A percentile compares a stretch with the other conserved stretches of the same genome.
These are phyloP conservation scores for Orchestes rusci DNA, from an alignment of 2,888 invertebrate genomes.

Conservation along the genomic window DNA sequence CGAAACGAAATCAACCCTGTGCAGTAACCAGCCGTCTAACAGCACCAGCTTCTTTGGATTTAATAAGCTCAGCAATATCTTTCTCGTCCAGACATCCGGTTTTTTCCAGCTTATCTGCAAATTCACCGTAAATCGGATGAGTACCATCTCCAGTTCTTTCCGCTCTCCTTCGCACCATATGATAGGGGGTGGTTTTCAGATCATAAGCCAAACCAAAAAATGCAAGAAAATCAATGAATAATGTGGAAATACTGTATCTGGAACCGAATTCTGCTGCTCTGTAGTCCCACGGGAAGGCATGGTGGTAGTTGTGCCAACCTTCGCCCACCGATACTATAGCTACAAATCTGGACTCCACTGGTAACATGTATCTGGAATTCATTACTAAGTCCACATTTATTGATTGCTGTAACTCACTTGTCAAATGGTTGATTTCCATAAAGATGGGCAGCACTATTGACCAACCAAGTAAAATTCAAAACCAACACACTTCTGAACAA, in stretches of 20 bases:
- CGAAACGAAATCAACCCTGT: constrained; percentile 18
- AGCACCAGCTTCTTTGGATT: constrained; percentile 13
- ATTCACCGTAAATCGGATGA: constrained; percentile 14
- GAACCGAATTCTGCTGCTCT: constrained; percentile 24
- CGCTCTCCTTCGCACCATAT: constrained; percentile 41
- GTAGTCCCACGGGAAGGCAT: constrained; percentile 61
- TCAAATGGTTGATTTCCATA: constrained; percentile 75
- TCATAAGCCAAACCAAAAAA: constrained; percentile 57
- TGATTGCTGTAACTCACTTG: too few species aligned
- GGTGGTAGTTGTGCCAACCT: constrained; percentile 76
- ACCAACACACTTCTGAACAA: constrained; percentile 54
- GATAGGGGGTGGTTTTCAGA: constrained; percentile 45
- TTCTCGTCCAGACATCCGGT: constrained; percentile 18
- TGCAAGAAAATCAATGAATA: constrained; percentile 55
- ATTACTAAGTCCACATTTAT: too few species aligned
- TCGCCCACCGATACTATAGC: constrained; percentile 55
- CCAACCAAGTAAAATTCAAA: constrained; percentile 74
- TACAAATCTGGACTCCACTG: constrained; percentile 58
- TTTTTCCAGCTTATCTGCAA: constrained; percentile 17
- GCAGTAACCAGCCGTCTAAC: constrained; percentile 16
- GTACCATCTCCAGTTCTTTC: constrained; percentile 24
- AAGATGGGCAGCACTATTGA: constrained; percentile 75
- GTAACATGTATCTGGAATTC: constrained; percentile 49
- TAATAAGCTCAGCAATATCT: constrained; percentile 16
- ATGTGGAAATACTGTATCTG: constrained; percentile 53